phyloP scores from a whole-genome alignment of 2,113 vertebrate genomes.

The Panurus biarmicus region DNA sequence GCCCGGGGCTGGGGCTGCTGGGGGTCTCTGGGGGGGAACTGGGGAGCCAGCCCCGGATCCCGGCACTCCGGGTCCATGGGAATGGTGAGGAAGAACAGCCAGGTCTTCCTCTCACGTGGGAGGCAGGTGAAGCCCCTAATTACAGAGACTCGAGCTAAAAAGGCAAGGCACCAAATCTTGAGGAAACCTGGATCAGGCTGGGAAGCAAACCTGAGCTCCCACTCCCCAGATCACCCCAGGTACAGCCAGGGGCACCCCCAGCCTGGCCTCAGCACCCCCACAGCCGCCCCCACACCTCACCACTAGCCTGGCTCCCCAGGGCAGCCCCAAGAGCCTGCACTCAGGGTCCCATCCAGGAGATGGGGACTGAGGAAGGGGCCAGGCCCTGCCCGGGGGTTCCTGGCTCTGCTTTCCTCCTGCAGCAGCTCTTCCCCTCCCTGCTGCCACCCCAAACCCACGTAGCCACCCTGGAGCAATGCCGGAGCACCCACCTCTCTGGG shows the following conservation, averaged over 20 bases:
- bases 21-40: neutral
- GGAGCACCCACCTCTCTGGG: neutral
- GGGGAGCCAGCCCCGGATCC: neutral
- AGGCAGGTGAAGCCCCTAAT: neutral
- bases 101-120: neutral
- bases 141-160: neutral
- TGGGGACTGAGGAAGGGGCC: neutral
- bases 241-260: neutral
- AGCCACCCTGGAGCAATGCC: fast-evolving
- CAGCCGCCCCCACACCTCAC: neutral
- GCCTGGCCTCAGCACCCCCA: neutral
- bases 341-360: fast-evolving
- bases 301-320: neutral
- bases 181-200: neutral
- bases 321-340: neutral
- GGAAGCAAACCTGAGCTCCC: neutral
- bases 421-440: neutral
- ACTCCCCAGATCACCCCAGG: neutral
- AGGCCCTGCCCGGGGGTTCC: neutral
- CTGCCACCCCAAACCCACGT: neutral
- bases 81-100: neutral
- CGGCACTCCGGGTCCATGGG: fast-evolving
- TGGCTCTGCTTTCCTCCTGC: neutral
- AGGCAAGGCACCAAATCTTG: neutral
- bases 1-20: neutral